These are phyloP conservation scores for Chionis minor DNA, from an alignment of 2,113 vertebrate genomes.

Conservation along the genomic window DNA sequence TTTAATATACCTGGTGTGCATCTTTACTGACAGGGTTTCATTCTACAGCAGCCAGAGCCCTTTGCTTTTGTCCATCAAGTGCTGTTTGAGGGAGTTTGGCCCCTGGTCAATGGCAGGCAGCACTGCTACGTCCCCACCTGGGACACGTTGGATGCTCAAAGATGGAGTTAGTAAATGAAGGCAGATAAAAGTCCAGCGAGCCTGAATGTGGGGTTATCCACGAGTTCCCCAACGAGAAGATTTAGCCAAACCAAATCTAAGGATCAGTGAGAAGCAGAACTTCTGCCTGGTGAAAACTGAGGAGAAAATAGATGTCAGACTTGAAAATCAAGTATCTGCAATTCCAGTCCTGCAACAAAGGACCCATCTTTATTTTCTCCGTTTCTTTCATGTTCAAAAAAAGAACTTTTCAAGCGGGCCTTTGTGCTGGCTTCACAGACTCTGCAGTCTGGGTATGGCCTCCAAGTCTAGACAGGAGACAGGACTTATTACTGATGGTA, in stretches of 20 bases:
- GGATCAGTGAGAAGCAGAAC: neutral
- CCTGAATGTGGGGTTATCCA: neutral
- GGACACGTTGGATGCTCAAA: neutral
- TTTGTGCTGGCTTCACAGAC: slow-evolving; percentile 39
- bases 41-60: neutral
- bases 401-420: slow-evolving; percentile 3
- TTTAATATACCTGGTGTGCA: neutral
- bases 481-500: neutral
- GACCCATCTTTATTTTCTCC: slow-evolving; percentile 31
- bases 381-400: slow-evolving; percentile 42
- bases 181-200: neutral
- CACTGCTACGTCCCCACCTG: neutral
- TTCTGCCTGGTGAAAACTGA: neutral
- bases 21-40: neutral
- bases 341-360: slow-evolving; percentile 33
- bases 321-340: neutral
- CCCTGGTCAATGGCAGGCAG: neutral
- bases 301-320: neutral
- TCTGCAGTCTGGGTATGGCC: slow-evolving; percentile 34
- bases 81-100: neutral
- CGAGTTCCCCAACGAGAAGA: neutral
- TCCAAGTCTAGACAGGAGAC: slow-evolving; percentile 48
- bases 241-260: neutral
- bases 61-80: neutral
- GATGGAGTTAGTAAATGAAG: neutral